Conservation (phyloP, 2,797 vertebrate genomes). For the Picus viridis region DNA sequence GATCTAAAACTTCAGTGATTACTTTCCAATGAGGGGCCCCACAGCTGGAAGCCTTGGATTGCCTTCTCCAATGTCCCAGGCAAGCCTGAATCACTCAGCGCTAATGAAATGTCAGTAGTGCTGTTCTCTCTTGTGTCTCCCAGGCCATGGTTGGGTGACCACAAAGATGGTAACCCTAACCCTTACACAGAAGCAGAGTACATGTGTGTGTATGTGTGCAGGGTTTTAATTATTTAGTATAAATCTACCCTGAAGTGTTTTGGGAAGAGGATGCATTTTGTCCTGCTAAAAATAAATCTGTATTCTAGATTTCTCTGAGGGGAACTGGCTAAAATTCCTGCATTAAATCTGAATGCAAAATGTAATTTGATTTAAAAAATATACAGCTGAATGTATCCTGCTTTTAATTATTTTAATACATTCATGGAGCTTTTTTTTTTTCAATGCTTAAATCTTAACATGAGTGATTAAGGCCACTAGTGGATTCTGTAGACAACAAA, state of each 20-base stretch:
- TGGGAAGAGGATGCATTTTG: constrained; percentile 34
- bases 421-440: background rate
- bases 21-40: background rate
- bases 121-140: background rate
- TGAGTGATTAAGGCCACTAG: background rate
- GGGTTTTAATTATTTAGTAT: background rate
- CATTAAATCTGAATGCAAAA: background rate
- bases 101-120: background rate
- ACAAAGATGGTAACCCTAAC: background rate
- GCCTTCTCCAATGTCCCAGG: background rate
- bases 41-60: background rate
- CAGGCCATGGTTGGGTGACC: background rate
- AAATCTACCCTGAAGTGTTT: background rate
- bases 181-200: background rate
- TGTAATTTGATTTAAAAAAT: constrained; percentile 45
- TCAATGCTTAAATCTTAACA: constrained; percentile 26
- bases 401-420: background rate
- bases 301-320: background rate
- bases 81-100: background rate
- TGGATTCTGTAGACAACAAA: constrained; percentile 12
- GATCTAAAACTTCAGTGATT: accelerated
- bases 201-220: accelerated
- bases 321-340: background rate
- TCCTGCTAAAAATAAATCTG: constrained; percentile 35
- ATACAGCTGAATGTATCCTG: background rate